Conservation (phyloP, 2,797 vertebrate species). For the Chaunax sp. region DNA sequence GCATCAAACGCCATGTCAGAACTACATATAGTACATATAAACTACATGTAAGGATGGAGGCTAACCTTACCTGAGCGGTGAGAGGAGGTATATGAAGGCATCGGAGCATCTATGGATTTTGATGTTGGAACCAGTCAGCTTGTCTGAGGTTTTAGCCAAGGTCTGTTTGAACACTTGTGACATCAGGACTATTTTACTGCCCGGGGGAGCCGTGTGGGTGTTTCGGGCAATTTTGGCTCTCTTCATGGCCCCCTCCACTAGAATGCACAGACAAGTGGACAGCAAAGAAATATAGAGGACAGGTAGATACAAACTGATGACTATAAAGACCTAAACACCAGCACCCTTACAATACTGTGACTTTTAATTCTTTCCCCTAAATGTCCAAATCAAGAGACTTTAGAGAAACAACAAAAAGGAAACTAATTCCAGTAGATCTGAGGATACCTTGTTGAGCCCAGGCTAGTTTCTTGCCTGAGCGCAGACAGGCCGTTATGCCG, state of each 20-base stretch:
- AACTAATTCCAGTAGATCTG: neutral
- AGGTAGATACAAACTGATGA: neutral
- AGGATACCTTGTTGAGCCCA: slow-evolving; percentile 94
- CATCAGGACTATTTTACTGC: slow-evolving; percentile 92
- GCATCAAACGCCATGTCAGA: neutral
- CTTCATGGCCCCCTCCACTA: slow-evolving; percentile 93
- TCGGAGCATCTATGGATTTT: slow-evolving; percentile 93
- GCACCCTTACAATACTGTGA: too few relatives aligned
- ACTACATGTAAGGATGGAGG: too few relatives aligned
- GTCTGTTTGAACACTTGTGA: slow-evolving; percentile 96
- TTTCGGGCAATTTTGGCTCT: slow-evolving; percentile 92
- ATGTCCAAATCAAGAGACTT: neutral
- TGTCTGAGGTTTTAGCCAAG: slow-evolving; percentile 94
- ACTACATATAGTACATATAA: neutral
- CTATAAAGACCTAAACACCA: neutral
- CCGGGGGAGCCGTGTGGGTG: slow-evolving; percentile 84
- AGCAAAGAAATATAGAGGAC: neutral
- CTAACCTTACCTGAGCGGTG: slow-evolving; percentile 89
- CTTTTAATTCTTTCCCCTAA: neutral
- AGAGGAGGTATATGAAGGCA: slow-evolving; percentile 96
- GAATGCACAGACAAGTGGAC: slow-evolving; percentile 51
- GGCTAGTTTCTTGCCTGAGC: slow-evolving; percentile 90
- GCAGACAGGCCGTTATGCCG: slow-evolving; percentile 89
- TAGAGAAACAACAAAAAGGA: neutral
- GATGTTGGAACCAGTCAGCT: slow-evolving; percentile 89